These are phyloP conservation scores for Platyrinchus mystaceus DNA, from an alignment of 2,797 vertebrate genomes.

Conservation along the genomic window DNA sequence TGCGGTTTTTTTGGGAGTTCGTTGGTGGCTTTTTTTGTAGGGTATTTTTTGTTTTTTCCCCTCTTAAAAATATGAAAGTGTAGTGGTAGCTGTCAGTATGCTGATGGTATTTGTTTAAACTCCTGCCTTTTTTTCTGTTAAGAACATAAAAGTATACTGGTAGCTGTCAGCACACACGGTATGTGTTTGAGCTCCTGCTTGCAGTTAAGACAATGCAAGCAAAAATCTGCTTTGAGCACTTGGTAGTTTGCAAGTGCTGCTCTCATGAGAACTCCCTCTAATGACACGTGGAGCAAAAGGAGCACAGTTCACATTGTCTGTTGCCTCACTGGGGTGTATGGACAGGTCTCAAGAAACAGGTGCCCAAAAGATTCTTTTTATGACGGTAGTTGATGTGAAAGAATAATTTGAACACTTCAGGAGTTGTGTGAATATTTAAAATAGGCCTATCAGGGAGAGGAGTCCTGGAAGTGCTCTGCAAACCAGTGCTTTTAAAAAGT, in stretches of 20 bases:
- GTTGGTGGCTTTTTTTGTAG: neutral
- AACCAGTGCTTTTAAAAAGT: neutral
- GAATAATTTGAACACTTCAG: fast-evolving
- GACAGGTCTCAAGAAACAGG: neutral
- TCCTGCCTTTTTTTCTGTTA: neutral
- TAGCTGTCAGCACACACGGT: fast-evolving
- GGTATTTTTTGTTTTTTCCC: fast-evolving
- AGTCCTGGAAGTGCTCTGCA: neutral
- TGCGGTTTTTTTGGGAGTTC: neutral
- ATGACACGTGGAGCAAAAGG: neutral
- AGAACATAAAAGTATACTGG: neutral
- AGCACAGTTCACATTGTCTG: fast-evolving
- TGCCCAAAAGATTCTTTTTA: neutral
- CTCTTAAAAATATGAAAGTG: neutral
- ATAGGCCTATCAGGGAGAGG: neutral
- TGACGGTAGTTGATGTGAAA: neutral
- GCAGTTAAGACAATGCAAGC: neutral
- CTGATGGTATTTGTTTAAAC: neutral
- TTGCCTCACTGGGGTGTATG: fast-evolving
- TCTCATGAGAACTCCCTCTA: neutral
- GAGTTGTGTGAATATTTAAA: neutral
- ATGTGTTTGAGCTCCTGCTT: fast-evolving
- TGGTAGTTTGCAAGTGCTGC: fast-evolving
- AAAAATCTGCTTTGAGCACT: neutral
- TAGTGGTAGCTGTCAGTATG: neutral